Evolutionary conservation across 2,113 vertebrate genomes (phyloP).

Genomic region (Phalacrocorax brasilianus): DNA sequence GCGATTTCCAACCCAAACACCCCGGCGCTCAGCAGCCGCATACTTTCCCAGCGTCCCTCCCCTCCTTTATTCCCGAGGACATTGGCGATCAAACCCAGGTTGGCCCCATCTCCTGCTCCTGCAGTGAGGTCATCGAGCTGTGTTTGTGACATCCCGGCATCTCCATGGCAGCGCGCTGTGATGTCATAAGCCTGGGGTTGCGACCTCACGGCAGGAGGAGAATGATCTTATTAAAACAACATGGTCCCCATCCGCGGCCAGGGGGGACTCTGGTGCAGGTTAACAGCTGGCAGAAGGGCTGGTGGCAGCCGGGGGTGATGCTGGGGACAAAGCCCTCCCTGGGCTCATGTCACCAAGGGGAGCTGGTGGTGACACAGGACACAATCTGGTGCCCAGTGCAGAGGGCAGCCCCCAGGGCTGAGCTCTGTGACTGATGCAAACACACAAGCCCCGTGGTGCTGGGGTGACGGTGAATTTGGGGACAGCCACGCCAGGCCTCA

Average conservation of each 20-base stretch:
- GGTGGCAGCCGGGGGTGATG: background rate
- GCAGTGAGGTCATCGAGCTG: conserved; percentile 69
- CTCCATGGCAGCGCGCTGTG: conserved; percentile 56
- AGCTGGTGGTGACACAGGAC: background rate
- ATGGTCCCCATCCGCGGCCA: background rate
- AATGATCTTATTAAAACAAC: conserved; percentile 67
- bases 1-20: conserved; percentile 68
- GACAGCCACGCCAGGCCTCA: background rate
- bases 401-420: background rate
- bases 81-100: conserved; percentile 37
- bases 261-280: rapidly evolving
- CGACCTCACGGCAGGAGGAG: conserved; percentile 51
- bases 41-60: conserved; percentile 65
- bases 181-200: conserved; percentile 57
- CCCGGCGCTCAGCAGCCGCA: conserved; percentile 44
- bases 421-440: background rate
- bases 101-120: conserved; percentile 61
- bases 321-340: background rate
- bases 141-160: conserved; percentile 62
- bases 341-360: background rate
- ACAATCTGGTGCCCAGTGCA: background rate
- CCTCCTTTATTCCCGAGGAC: conserved; percentile 43
- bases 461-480: background rate
- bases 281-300: background rate
- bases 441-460: background rate